Percentiles rank a stretch among this genome's conserved stretches.
phyloP scores from a whole-genome alignment of 2,113 vertebrate genomes.

The Erpornis zantholeuca region DNA sequence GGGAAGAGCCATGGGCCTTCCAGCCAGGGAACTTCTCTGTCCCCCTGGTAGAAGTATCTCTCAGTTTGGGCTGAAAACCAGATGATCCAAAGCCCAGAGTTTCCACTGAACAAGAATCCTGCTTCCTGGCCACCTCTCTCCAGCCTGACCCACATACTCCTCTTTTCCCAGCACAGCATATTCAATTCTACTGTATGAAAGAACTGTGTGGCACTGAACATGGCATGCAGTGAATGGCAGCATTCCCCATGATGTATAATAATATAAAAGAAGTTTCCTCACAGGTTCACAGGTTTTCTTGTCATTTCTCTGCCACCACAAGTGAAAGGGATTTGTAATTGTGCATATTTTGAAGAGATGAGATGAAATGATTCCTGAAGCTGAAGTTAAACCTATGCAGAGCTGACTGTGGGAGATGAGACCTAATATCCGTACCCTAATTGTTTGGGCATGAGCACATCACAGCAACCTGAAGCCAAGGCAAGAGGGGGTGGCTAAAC shows the following conservation, averaged over 20 bases:
- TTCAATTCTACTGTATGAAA: background rate
- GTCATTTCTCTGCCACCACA: background rate
- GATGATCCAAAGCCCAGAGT: accelerated
- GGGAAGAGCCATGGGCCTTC: background rate
- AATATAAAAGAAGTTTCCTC: background rate
- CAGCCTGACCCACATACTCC: accelerated
- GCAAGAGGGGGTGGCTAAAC: background rate
- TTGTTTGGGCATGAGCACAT: background rate
- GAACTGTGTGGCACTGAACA: accelerated
- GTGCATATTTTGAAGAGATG: background rate
- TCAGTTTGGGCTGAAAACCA: background rate
- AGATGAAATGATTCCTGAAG: background rate
- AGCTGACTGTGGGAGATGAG: background rate
- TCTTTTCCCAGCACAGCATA: background rate
- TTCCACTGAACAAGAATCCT: background rate
- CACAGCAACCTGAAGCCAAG: background rate
- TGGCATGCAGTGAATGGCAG: background rate
- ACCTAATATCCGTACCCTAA: background rate
- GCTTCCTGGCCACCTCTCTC: background rate
- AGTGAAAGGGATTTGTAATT: background rate
- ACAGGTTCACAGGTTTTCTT: background rate
- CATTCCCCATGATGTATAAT: accelerated
- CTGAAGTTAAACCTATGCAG: background rate
- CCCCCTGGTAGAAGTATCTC: background rate
- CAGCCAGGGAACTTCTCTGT: background rate